A percentile compares a stretch with the other conserved stretches of the same genome.
phyloP scores from a whole-genome alignment of 2,113 vertebrate species.

The Heliornis fulica region DNA sequence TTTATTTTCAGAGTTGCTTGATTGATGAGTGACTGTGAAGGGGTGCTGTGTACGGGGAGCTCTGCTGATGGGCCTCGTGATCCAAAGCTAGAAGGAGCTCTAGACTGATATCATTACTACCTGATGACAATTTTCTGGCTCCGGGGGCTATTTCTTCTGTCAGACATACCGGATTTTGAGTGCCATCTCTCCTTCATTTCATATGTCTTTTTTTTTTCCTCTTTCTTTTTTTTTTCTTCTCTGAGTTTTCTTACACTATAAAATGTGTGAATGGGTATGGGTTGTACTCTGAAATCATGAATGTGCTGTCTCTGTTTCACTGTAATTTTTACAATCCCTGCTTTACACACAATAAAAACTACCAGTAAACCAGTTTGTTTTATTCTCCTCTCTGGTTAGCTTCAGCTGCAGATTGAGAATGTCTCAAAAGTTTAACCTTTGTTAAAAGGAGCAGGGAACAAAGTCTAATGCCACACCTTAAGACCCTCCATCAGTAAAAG shows the following conservation, averaged over 20 bases:
- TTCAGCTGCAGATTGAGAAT: neutral
- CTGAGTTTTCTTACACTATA: slow-evolving; percentile 33
- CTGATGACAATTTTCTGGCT: slow-evolving; percentile 63
- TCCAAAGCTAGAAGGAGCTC: slow-evolving; percentile 62
- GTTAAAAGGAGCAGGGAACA: neutral
- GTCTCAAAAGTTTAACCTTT: neutral
- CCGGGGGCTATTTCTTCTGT: slow-evolving; percentile 45
- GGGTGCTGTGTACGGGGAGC: slow-evolving; percentile 35
- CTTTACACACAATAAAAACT: neutral
- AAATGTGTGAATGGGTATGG: slow-evolving; percentile 31
- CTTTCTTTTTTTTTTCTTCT: neutral
- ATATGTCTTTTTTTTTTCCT: neutral
- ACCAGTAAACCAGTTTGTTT: neutral
- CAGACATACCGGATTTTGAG: slow-evolving; percentile 42
- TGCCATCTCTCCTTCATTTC: slow-evolving; percentile 31
- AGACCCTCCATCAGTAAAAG: neutral
- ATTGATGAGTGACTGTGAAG: slow-evolving; percentile 62
- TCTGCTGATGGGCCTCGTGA: slow-evolving; percentile 55
- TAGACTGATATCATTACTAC: slow-evolving; percentile 44
- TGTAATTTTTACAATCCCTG: neutral
- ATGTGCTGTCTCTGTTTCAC: slow-evolving; percentile 22
- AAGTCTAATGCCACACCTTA: neutral
- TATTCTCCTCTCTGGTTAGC: neutral
- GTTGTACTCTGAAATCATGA: slow-evolving; percentile 42
- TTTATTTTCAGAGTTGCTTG: slow-evolving; percentile 61